phyloP scores from a whole-genome alignment of 2,113 vertebrate genomes.

The Osmerus mordax region DNA sequence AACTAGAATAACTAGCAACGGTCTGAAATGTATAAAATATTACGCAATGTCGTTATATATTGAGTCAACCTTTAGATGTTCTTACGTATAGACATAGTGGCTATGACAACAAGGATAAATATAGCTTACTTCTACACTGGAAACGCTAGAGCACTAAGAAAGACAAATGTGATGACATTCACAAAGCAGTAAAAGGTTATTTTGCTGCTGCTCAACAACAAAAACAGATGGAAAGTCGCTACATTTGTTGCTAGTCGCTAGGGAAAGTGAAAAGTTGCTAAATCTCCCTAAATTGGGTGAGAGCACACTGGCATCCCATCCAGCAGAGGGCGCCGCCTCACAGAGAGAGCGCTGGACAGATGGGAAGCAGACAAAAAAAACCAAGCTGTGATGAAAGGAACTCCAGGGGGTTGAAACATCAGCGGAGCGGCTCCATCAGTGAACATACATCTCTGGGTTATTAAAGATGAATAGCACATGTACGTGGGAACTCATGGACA shows the following conservation, averaged over 20 bases:
- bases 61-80: too few species aligned
- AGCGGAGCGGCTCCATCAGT: conserved; percentile 39
- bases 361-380: conserved; percentile 20
- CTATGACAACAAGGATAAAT: conserved; percentile 8
- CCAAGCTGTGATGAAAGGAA: conserved; percentile 29
- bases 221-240: background rate
- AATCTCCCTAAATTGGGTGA: too few species aligned
- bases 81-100: too few species aligned
- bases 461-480: conserved; percentile 46
- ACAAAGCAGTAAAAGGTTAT: conserved; percentile 9
- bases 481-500: conserved; percentile 17
- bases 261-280: too few species aligned
- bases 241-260: background rate
- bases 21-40: too few species aligned
- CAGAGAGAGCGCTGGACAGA: conserved; percentile 17
- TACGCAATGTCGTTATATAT: too few species aligned
- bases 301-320: background rate
- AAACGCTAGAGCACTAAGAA: too few species aligned
- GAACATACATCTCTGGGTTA: conserved; percentile 38
- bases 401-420: conserved; percentile 23
- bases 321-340: conserved; percentile 61
- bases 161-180: too few species aligned
- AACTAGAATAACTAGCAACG: too few species aligned
- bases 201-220: conserved; percentile 1
- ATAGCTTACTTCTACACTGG: conserved; percentile 6